Evolutionary conservation across 2,888 invertebrate species (phyloP).

Genomic region (Eupithecia exiguata): DNA sequence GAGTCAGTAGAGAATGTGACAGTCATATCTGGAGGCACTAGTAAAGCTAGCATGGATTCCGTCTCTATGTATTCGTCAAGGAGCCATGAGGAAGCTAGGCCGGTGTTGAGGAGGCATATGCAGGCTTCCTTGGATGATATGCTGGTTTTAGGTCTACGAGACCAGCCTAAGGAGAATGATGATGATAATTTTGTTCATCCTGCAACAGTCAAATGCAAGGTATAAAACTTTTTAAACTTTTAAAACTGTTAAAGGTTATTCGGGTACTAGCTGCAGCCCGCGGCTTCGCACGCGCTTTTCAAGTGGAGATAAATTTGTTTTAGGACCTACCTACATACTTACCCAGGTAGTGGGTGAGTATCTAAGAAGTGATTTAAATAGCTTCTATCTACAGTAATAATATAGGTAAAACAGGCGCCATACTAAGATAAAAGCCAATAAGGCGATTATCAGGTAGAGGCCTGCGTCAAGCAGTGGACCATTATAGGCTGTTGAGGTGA

Average conservation of each 20-base stretch:
- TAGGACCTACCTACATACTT: too few relatives aligned
- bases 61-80: conserved; percentile 84
- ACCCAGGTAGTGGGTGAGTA: too few relatives aligned
- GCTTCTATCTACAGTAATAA: too few relatives aligned
- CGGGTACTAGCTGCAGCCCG: background rate
- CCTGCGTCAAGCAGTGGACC: too few relatives aligned
- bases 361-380: too few relatives aligned
- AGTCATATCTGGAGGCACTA: conserved; percentile 69
- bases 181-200: conserved; percentile 78
- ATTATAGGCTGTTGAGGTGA: too few relatives aligned
- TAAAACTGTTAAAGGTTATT: background rate
- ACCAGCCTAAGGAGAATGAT: conserved; percentile 58
- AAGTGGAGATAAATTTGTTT: too few relatives aligned
- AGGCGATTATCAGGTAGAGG: too few relatives aligned
- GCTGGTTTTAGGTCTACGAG: conserved; percentile 75
- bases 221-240: conserved; percentile 35
- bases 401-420: too few relatives aligned
- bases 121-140: conserved; percentile 85
- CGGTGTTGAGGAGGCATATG: conserved; percentile 62
- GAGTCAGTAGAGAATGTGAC: conserved; percentile 84
- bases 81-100: conserved; percentile 81
- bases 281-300: too few relatives aligned
- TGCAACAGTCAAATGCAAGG: conserved; percentile 73
- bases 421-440: too few relatives aligned
- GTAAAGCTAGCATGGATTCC: conserved; percentile 79